A percentile compares a stretch with the other conserved stretches of the same genome.
These are phyloP conservation scores for Apis cerana DNA, from an alignment of 1,140 invertebrate genomes.

Conservation along the genomic window DNA sequence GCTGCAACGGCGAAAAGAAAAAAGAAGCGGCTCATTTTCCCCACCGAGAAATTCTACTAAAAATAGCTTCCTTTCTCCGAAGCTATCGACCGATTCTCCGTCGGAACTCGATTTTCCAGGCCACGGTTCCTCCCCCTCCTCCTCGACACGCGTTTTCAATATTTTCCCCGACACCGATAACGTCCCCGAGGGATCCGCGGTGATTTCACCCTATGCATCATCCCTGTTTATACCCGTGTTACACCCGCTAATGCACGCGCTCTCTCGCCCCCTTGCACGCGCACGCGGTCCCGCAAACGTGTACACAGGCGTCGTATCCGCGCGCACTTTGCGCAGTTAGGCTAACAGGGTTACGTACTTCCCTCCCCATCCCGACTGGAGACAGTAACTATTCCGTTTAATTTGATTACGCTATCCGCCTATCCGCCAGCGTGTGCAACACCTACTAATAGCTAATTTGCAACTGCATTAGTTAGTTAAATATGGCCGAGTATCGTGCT, in stretches of 20 bases:
- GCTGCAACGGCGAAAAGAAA: too few species aligned
- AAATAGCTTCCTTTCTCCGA: slow-evolving; percentile 1
- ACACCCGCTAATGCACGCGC: neutral
- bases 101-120: slow-evolving; percentile 20
- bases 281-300: neutral
- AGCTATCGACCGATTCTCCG: neutral
- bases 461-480: slow-evolving; percentile 72
- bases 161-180: slow-evolving; percentile 18
- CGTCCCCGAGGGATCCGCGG: neutral
- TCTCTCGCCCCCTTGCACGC: neutral
- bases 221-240: slow-evolving; percentile 27
- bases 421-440: slow-evolving; percentile 63
- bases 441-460: slow-evolving; percentile 74
- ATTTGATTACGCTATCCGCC: slow-evolving; percentile 69
- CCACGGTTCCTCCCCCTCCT: neutral
- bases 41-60: neutral
- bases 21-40: too few species aligned
- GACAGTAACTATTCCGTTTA: slow-evolving; percentile 72
- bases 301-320: slow-evolving; percentile 36
- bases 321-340: slow-evolving; percentile 66
- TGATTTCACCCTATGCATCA: slow-evolving; percentile 4
- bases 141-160: slow-evolving; percentile 27
- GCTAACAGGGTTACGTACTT: slow-evolving; percentile 65
- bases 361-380: slow-evolving; percentile 22
- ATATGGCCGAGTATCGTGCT: slow-evolving; percentile 60